Evolutionary conservation across 2,113 vertebrate species (phyloP), one percentile per base, ranked within the genome.

Genomic region (Mus spicilegus): DNA sequence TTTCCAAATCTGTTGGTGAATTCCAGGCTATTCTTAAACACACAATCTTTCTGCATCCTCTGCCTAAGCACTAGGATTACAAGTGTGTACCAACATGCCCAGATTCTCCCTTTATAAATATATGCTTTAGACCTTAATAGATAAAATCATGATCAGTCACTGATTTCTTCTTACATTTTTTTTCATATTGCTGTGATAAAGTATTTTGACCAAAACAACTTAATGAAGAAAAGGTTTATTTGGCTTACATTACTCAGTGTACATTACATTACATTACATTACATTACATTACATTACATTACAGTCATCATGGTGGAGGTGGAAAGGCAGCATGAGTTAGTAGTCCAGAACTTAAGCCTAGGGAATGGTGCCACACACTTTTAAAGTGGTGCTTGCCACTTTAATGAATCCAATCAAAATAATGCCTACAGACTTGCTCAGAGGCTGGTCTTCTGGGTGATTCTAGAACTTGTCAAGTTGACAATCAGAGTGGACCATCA

Each of bases 51-150:
- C 36, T 73, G n/a, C 24, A 36, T 58, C 28, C 24, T 39, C 12
- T n/a, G 17, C 8, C 16, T 16, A 89, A 56, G 0, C 16, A 17
- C 36, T 89, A 11, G 36, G 13, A 88, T 88, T 88, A 39, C 51
- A 72, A 51, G 3, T 30, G 5, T 72, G 51, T 26, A 24, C 20
- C 36, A 88, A 22, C 49, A 73, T n/a, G 12, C 49, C 46, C 20
- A 56, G 69, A 3, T 49, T 91, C 46, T 86, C 24, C 85, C 30
- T 80, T 93, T 91, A 1, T n/a, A 85, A 85, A 56, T 91, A 89
- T 33, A n/a, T 33, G 87, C 89, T 87, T 94, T 86, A 8, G 39
- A 93, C 46, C 61, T 95, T 42, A 78, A 8, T 72, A 90, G 42
- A 75, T 14, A 77, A 95, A 92, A 14, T 4, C 63, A 94, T 22